Evolutionary conservation across 2,888 invertebrate genomes (phyloP).

Genomic region (Macrosiphum euphorbiae): DNA sequence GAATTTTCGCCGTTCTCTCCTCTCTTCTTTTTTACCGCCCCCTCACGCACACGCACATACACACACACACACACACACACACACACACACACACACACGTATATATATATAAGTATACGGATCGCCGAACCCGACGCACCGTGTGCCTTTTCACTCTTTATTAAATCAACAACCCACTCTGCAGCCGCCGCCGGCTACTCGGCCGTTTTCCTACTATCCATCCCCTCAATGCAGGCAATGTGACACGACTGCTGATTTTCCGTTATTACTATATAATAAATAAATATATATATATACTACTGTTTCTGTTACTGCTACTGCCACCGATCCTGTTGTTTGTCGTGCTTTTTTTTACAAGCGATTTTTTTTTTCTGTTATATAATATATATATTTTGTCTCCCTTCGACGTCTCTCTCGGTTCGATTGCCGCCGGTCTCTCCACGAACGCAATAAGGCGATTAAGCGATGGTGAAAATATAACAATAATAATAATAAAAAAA

Average conservation of each 20-base stretch:
- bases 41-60: neutral
- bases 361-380: slow-evolving; percentile 1
- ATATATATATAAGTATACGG: slow-evolving; percentile 22
- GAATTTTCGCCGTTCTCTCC: slow-evolving; percentile 42
- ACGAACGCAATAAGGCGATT: slow-evolving; percentile 45
- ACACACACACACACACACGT: neutral
- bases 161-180: slow-evolving; percentile 61
- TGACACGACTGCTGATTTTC: slow-evolving; percentile 63
- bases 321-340: slow-evolving; percentile 27
- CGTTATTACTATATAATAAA: slow-evolving; percentile 51
- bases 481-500: slow-evolving; percentile 5
- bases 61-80: neutral
- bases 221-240: slow-evolving; percentile 55
- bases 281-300: slow-evolving; percentile 25
- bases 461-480: neutral
- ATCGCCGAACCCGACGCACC: slow-evolving; percentile 53
- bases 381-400: neutral
- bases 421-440: neutral
- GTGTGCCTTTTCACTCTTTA: slow-evolving; percentile 63
- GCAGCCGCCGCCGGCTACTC: slow-evolving; percentile 39
- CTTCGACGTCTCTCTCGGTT: neutral
- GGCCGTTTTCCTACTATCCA: neutral
- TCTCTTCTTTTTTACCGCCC: slow-evolving; percentile 19
- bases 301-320: slow-evolving; percentile 9
- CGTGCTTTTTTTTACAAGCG: slow-evolving; percentile 9